These are phyloP conservation scores for Saguinus imperator DNA, from an alignment of 2,113 vertebrate species.

Conservation along the genomic window DNA sequence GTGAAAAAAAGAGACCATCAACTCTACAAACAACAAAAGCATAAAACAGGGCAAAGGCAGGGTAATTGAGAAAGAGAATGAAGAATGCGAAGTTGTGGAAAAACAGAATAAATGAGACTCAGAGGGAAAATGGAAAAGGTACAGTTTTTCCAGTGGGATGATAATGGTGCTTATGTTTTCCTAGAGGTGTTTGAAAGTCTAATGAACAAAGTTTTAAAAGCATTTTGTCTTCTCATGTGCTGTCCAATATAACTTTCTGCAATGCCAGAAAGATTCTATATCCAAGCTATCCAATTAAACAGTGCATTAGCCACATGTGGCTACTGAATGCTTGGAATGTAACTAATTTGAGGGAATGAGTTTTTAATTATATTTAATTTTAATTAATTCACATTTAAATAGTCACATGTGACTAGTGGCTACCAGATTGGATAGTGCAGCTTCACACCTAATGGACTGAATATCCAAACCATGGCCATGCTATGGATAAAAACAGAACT, in stretches of 20 bases:
- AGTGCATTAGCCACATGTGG: neutral
- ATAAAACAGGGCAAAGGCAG: neutral
- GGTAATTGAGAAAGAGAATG: slow-evolving; percentile 54
- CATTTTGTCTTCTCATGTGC: neutral
- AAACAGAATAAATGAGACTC: slow-evolving; percentile 55
- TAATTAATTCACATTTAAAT: slow-evolving; percentile 22
- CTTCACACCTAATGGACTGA: neutral
- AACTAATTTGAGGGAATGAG: neutral
- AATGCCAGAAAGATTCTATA: neutral
- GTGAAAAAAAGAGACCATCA: slow-evolving; percentile 5
- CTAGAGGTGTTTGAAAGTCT: slow-evolving; percentile 31
- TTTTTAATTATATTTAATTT: slow-evolving; percentile 20
- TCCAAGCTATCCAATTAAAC: neutral
- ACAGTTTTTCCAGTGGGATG: slow-evolving; percentile 45
- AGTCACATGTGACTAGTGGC: neutral
- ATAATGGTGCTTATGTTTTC: neutral
- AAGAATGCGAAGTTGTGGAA: neutral
- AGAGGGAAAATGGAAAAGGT: slow-evolving; percentile 37
- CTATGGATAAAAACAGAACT: neutral
- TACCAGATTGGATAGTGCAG: neutral
- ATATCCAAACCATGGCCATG: neutral
- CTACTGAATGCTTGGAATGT: neutral
- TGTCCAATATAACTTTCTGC: neutral
- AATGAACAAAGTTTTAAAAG: neutral
- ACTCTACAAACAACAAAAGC: slow-evolving; percentile 10